Percentiles rank a stretch among this genome's conserved stretches.
phyloP scores from a whole-genome alignment of 1,140 invertebrate species.

The Magallana ariakensis region DNA sequence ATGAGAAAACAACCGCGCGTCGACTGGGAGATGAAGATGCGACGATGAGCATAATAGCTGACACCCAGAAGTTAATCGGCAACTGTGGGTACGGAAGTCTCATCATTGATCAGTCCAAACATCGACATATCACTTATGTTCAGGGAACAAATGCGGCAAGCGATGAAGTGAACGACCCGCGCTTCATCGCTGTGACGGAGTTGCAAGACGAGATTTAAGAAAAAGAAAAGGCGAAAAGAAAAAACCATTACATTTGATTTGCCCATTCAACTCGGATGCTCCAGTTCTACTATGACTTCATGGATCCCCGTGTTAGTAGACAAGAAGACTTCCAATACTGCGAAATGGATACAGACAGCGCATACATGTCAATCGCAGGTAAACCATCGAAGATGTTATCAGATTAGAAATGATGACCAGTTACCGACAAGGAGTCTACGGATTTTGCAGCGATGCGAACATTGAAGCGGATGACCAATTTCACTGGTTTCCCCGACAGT shows the following conservation, averaged over 20 bases:
- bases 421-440: slow-evolving; percentile 43
- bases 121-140: slow-evolving; percentile 46
- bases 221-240: slow-evolving; percentile 48
- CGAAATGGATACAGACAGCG: slow-evolving; percentile 66
- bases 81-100: slow-evolving; percentile 55
- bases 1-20: slow-evolving; percentile 56
- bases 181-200: not conserved
- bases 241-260: slow-evolving; percentile 46
- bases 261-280: slow-evolving; percentile 59
- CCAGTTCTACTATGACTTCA: slow-evolving; percentile 65
- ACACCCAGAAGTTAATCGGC: slow-evolving; percentile 60
- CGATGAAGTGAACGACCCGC: no score
- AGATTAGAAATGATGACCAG: slow-evolving; percentile 34
- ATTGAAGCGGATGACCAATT: slow-evolving; percentile 6
- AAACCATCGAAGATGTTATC: slow-evolving; percentile 52
- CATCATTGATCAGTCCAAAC: slow-evolving; percentile 58
- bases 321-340: slow-evolving; percentile 59
- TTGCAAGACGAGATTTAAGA: slow-evolving; percentile 51
- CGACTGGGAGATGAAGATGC: slow-evolving; percentile 56
- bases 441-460: slow-evolving; percentile 42
- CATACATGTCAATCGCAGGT: slow-evolving; percentile 59
- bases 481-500: slow-evolving; percentile 54
- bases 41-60: slow-evolving; percentile 57
- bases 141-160: slow-evolving; percentile 33
- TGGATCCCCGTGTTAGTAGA: slow-evolving; percentile 57